Base-by-base conservation (phyloP, 2,797 vertebrate genomes). In the Steatocranus sp. region DNA sequence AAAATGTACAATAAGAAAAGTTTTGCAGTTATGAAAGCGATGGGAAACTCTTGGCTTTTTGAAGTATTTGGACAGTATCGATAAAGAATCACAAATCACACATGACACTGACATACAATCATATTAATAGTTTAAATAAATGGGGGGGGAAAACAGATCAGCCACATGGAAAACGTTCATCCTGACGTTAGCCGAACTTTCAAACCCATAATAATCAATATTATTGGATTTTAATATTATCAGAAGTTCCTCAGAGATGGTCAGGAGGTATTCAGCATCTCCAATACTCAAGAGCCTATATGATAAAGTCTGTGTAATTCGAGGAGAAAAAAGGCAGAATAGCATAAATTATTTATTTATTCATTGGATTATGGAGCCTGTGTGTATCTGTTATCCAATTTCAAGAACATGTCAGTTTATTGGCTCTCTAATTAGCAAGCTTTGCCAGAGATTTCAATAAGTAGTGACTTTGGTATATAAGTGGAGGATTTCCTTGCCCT, bases 61-160 rank as follows among this genome's bases (percentile, higher is more conserved):
- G n/a, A 66, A 9, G 36, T 66, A 66, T 41, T 66, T 66, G 61
- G 61, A 23, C 61, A 25, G 34, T 41, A 41, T 66, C 3, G 14
- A 41, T 66, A 66, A 66, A 41, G 61, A 23, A 41, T 41, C 41
- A 14, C n/a, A 38, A 63, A 66, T 38, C n/a, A 6, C 61, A 70
- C 23, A 46, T 1, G 4, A 3, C 23, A 27, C 41, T 46, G 38
- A 70, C 14, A 46, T 18, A 18, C 10, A 30, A 46, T 70, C 0
- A 70, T 18, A 30, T 46, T 46, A 43, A 46, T 46, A 70, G 66
- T 70, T 70, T 46, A 46, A 46, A 46, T 70, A 30, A 46, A 46
- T 46, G 38, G 23, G 20, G 20, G n/a, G 8, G 0, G 0, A 4
- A 68, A 43, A 43, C 10, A 25, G 1, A 27, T 27, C 23, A 34